These are phyloP conservation scores for Zosterops borbonicus DNA, from an alignment of 2,113 vertebrate species.

Conservation along the genomic window DNA sequence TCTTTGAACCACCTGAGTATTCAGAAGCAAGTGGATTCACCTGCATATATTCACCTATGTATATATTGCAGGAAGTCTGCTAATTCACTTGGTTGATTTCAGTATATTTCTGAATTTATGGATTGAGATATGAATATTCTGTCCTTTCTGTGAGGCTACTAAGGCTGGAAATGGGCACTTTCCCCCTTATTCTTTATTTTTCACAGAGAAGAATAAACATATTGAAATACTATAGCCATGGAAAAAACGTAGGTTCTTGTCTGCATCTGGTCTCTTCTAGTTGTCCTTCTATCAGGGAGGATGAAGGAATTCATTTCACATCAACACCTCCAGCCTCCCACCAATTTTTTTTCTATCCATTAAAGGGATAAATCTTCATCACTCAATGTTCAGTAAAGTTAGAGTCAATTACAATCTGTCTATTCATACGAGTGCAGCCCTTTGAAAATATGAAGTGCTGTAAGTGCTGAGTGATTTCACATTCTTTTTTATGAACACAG, in stretches of 20 bases:
- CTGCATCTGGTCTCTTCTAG: background rate
- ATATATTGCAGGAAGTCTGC: background rate
- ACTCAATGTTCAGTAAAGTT: background rate
- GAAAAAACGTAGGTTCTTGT: background rate
- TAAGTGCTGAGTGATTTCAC: constrained; percentile 1
- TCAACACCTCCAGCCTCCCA: background rate
- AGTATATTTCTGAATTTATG: background rate
- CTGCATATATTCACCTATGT: background rate
- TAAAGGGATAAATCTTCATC: background rate
- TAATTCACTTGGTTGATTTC: background rate
- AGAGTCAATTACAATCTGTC: background rate
- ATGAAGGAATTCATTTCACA: background rate
- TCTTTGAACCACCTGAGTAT: background rate
- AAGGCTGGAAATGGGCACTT: background rate
- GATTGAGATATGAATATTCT: background rate
- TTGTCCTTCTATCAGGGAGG: background rate
- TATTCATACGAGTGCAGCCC: background rate
- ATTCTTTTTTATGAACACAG: background rate
- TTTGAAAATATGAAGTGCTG: constrained; percentile 17
- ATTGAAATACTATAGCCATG: background rate
- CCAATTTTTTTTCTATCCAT: background rate
- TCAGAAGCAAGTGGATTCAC: background rate
- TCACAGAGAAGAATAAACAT: background rate
- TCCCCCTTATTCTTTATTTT: background rate
- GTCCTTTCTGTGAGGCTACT: background rate